Percentiles rank a stretch among this genome's conserved stretches.
Conservation (phyloP, 2,113 vertebrate genomes). For the Heterocephalus glaber region DNA sequence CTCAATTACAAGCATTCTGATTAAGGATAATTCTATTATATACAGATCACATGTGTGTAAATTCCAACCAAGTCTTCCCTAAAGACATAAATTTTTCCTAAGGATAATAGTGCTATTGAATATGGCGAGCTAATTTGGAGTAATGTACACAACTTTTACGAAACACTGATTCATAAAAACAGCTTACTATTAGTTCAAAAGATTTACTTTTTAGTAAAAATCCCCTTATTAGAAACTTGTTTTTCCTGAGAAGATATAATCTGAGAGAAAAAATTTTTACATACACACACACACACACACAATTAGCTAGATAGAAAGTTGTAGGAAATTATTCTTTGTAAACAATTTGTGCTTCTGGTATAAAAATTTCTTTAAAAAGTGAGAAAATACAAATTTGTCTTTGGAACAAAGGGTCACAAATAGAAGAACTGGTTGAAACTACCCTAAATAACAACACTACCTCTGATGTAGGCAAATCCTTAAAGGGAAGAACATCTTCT, state of each 20-base stretch:
- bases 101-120: neutral
- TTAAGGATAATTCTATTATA: constrained; percentile 17
- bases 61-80: neutral
- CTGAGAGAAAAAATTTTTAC: neutral
- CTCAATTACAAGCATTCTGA: neutral
- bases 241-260: neutral
- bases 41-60: neutral
- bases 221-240: neutral
- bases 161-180: constrained; percentile 5
- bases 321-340: neutral
- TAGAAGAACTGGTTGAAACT: neutral
- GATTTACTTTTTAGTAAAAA: neutral
- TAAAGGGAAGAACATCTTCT: neutral
- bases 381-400: constrained; percentile 42
- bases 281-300: neutral
- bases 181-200: constrained; percentile 42
- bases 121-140: neutral
- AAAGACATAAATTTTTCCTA: neutral
- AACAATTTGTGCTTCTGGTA: neutral
- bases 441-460: neutral
- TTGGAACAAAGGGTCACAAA: constrained; percentile 36
- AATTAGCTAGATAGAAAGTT: neutral
- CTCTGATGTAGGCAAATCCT: constrained; percentile 11
- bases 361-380: constrained; percentile 26
- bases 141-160: neutral